Base-by-base conservation (phyloP, 2,888 invertebrate species). In the Scaptomyza tumidula region DNA sequence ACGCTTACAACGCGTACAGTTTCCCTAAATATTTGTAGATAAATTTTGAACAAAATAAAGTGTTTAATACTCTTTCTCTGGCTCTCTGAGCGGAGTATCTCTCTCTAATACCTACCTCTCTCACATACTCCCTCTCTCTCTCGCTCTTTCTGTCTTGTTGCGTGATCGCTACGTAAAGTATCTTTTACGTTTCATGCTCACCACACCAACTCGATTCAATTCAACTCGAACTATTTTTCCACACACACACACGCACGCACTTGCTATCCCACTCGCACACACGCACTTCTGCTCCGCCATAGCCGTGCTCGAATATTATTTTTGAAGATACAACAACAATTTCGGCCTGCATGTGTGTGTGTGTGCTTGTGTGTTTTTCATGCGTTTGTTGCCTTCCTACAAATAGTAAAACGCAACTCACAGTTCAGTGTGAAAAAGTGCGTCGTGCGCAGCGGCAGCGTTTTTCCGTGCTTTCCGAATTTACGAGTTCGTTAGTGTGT, bases 391-490 rank as follows among this genome's bases (percentile, higher is more conserved):
- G 80, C 81, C 82, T 90, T 91, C 90, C 88, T 87, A 86, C 88
- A 89, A 90, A 88, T 89, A 84, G 88, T 90, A 80, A 85, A 90
- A 89, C 86, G 78, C 81, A 84, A 84, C 76, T 75, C 83, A 71
- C 76, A 83, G 81, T 86, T 78, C 83, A 90, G 90, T 91, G 76
- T 84, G 84, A 77, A 78, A 78, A 83, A 88, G 90, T 89, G 84
- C 88, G 90, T 90, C 88, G 86, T 90, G 88, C 83, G 85, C 84
- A 89, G 80, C 88, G 88, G 89, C 89, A 86, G 70, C 85, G 87
- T 86, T 86, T 85, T 68, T 52, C 24, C 76, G 54, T 50, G 37
- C 55, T 46, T 19, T 10, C 5, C 37, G 48, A 39, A 9, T 27
- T 10, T 35, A 10, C 35, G 6, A 19, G 37, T 48, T 13, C 52